A percentile compares a stretch with the other conserved stretches of the same genome.
Conservation (phyloP, 2,797 vertebrate genomes). For the Tauraco hartlaubi region DNA sequence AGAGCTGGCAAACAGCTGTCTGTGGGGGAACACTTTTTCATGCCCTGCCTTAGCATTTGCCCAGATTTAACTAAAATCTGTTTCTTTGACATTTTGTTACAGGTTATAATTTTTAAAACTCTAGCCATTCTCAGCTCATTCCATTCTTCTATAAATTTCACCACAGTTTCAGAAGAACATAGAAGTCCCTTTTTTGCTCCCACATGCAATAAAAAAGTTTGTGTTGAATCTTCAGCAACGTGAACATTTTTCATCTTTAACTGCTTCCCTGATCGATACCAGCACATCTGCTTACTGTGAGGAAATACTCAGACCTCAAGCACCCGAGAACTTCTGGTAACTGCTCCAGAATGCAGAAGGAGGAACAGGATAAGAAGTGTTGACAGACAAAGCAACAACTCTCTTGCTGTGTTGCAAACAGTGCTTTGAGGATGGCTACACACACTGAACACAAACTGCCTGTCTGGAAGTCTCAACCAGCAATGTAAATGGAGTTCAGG, state of each 20-base stretch:
- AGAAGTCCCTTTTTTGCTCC: not conserved
- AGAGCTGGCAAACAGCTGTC: not conserved
- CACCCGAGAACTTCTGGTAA: not conserved
- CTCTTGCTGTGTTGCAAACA: conserved; percentile 6
- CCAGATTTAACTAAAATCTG: not conserved
- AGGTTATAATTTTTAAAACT: not conserved
- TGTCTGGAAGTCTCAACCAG: not conserved
- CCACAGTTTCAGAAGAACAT: not conserved
- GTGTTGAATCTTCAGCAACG: not conserved
- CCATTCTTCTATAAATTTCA: not conserved
- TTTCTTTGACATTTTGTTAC: not conserved
- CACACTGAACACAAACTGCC: not conserved
- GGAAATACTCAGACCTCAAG: conserved; percentile 29
- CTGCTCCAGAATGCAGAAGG: not conserved
- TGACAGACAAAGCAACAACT: conserved; percentile 20
- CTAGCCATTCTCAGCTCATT: not conserved
- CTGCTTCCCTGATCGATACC: not conserved
- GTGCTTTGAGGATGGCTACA: not conserved
- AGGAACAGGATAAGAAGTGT: conserved; percentile 41
- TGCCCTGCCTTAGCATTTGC: not conserved
- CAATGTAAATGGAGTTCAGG: not conserved
- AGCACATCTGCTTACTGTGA: not conserved
- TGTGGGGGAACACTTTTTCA: not conserved
- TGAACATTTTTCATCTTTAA: not conserved
- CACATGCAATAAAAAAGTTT: not conserved